Evolutionary conservation across 2,888 invertebrate species (phyloP).

Genomic region (Frankliniella intonsa): DNA sequence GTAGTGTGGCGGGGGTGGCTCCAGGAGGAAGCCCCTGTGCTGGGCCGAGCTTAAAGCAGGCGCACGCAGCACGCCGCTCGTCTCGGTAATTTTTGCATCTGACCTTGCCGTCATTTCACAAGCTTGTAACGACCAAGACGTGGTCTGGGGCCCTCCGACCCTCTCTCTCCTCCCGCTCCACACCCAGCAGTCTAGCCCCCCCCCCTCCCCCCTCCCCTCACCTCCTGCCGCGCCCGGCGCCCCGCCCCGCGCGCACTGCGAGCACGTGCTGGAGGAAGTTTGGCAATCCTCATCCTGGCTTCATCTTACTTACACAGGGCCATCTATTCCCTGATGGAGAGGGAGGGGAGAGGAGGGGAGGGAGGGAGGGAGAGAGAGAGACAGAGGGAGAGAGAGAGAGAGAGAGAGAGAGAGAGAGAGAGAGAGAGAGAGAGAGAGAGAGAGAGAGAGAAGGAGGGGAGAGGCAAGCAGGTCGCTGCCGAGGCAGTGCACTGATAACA

Average conservation of each 20-base stretch:
- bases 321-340: not conserved
- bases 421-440: too few species aligned
- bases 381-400: too few species aligned
- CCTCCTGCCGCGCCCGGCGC: not conserved
- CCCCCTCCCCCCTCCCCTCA: not conserved
- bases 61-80: too few species aligned
- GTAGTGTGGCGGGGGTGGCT: too few species aligned
- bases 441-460: too few species aligned
- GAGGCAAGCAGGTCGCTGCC: too few species aligned
- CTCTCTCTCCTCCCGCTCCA: not conserved
- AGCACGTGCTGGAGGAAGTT: not conserved
- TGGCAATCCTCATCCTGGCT: not conserved
- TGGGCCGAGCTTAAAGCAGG: too few species aligned
- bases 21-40: too few species aligned
- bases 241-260: not conserved
- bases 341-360: not conserved
- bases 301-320: not conserved
- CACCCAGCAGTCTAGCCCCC: not conserved
- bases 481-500: not conserved
- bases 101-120: too few species aligned
- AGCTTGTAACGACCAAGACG: too few species aligned
- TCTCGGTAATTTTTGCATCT: too few species aligned
- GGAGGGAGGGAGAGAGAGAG: not conserved
- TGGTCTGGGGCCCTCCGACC: not conserved
- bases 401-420: not conserved